Base-by-base conservation (phyloP, 1,140 invertebrate species). In the Globodera ellingtonae region DNA sequence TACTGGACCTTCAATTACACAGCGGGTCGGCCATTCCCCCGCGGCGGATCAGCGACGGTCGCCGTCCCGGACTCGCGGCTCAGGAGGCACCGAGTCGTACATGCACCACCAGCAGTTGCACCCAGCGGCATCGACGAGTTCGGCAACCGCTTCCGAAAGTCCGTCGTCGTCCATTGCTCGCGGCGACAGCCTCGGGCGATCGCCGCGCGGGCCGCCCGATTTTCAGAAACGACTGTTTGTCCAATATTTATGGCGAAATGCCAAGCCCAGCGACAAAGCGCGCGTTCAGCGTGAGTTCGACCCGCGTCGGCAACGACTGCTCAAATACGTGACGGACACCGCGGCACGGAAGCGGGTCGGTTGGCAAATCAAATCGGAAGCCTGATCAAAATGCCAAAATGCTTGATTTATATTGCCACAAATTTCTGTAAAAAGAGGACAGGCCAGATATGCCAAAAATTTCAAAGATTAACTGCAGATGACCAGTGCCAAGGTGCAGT, bases 201-300 rank as follows among this genome's bases (percentile, higher is more conserved):
- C 47, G 35, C 72, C 72, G 35, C 50, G 35, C 44, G 46, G 75
- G 8, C 15, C 44, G 21, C 48, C 70, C 18, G 77, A 79, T 10
- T 89, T 89, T 72, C 86, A 89, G 71, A 85, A 83, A 69, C 76
- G 88, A 15, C 72, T 89, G 7, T 89, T 89, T 73, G 87, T 89
- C 47, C 87, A 88, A 70, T 81, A 84, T 66, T 59, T 81, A 13
- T 82, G 81, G 81, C 67, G 69, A 50, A 83, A 83, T 72, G 76
- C 66, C 44, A 89, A 89, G 72, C 76, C 87, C 7, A 78, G 78
- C 24, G 87, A 89, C 70, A 89, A 89, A 80, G 81, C 83, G 47
- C 80, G 88, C 52, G 87, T 89, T 0, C 88, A 89, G 79, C 84
- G 85, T 46, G 87, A 89, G 65, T 89, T 89, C 59, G 88, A 89